Base-by-base conservation (phyloP, 2,888 invertebrate genomes). In the Craniophora ligustri region DNA sequence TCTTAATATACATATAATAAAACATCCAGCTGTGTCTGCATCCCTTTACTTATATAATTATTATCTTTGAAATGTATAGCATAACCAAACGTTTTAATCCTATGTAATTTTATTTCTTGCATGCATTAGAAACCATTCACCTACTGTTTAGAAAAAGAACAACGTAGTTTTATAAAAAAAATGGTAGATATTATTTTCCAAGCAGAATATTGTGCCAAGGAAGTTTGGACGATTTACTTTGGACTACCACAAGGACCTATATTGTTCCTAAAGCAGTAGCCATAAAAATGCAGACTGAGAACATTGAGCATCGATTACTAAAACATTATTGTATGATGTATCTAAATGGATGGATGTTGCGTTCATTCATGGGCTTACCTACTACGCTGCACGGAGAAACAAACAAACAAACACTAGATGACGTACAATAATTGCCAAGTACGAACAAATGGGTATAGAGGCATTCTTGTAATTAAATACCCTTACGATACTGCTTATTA, bases 1-100 rank as follows among this genome's bases (percentile, higher is more conserved):
- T 38, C 6, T 8, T 16, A 26, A 23, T 23, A 23, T 5, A n/a
- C n/a, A 26, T n/a, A n/a, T n/a, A n/a, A n/a, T n/a, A n/a, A n/a
- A n/a, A n/a, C n/a, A 41, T 31, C 41, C 14, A 32, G 66, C 66
- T 66, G 49, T 7, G 14, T 49, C 7, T 19, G 50, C 47, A 60
- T 41, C 16, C n/a, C 31, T 11, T 42, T 32, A 19, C 10, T 8
- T 10, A 30, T 36, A 30, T 5, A 18, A 13, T 19, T 3, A 15
- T n/a, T 32, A 21, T 55, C n/a, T 26, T 26, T n/a, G 5, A 26
- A n/a, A n/a, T 26, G n/a, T 26, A 26, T 4, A 26, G n/a, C 26
- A 26, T n/a, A n/a, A n/a, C n/a, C 26, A 26, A 26, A 26, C 26
- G 26, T 26, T 26, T 4, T 26, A 3, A 3, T 26, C n/a, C n/a